These are phyloP conservation scores for Prionailurus bengalensis DNA, from an alignment of 2,113 vertebrate genomes.

Conservation along the genomic window DNA sequence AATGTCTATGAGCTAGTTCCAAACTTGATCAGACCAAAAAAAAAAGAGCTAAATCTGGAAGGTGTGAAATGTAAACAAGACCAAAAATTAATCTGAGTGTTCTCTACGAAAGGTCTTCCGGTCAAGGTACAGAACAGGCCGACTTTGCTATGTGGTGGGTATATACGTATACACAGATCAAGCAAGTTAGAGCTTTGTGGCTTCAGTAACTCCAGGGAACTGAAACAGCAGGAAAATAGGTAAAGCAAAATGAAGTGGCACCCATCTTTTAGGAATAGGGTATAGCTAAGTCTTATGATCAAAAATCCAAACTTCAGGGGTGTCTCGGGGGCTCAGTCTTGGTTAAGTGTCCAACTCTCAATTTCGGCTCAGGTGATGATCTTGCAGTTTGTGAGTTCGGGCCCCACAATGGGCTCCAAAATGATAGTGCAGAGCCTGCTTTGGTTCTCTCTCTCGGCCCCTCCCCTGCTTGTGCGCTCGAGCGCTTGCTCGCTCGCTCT, in stretches of 20 bases:
- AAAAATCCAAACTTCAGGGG: neutral
- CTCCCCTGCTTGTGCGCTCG: too few species aligned
- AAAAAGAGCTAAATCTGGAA: neutral
- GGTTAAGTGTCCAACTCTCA: too few species aligned
- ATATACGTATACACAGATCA: neutral
- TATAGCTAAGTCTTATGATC: neutral
- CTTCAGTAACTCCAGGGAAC: neutral
- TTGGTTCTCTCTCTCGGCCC: too few species aligned
- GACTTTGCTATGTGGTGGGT: neutral
- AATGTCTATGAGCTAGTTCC: constrained; percentile 8
- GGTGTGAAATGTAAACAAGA: neutral
- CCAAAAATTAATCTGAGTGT: neutral
- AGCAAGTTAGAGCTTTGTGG: neutral
- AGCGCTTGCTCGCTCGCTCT: too few species aligned
- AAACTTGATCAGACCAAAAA: neutral
- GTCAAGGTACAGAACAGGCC: neutral
- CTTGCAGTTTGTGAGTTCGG: too few species aligned
- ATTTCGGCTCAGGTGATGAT: too few species aligned
- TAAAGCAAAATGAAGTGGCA: neutral
- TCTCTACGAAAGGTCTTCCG: neutral
- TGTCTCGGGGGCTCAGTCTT: too few species aligned
- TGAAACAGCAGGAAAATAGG: neutral
- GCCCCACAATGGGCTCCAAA: too few species aligned
- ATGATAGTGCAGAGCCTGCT: too few species aligned
- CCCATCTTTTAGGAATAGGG: neutral